Evolutionary conservation across 2,888 invertebrate genomes (phyloP).

Genomic region (Philonicus albiceps): DNA sequence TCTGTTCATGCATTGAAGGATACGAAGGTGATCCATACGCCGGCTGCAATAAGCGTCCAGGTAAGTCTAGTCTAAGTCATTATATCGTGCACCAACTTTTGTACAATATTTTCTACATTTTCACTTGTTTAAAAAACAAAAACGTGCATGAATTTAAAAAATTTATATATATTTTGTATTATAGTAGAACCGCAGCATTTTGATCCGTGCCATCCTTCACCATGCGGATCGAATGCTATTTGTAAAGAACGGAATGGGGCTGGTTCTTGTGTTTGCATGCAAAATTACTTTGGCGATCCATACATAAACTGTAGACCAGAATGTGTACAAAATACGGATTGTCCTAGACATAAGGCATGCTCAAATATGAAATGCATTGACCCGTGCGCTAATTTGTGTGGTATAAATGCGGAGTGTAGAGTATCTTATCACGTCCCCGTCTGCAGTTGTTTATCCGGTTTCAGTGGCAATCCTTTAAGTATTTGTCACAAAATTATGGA

Average conservation of each 20-base stretch:
- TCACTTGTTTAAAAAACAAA: not conserved
- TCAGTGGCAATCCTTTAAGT: constrained; percentile 79
- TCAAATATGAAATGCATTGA: constrained; percentile 84
- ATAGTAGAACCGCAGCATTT: constrained; percentile 66
- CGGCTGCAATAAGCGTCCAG: constrained; percentile 71
- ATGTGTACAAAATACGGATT: constrained; percentile 88
- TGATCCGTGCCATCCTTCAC: constrained; percentile 81
- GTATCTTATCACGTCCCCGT: constrained; percentile 84
- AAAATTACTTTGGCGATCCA: constrained; percentile 86
- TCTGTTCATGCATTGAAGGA: constrained; percentile 75
- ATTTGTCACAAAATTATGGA: constrained; percentile 67
- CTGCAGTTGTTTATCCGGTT: constrained; percentile 77
- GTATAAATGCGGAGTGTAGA: constrained; percentile 82
- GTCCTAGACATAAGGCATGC: constrained; percentile 78
- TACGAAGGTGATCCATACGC: constrained; percentile 83
- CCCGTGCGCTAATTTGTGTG: constrained; percentile 84
- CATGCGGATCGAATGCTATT: constrained; percentile 86
- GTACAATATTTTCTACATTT: constrained; percentile 53
- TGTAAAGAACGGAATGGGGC: constrained; percentile 83
- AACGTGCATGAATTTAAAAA: not conserved
- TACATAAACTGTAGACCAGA: constrained; percentile 86
- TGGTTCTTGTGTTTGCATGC: constrained; percentile 82
- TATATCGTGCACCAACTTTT: not conserved
- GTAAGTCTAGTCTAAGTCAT: constrained; percentile 63
- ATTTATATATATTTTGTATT: constrained; percentile 34